Percentiles rank a stretch among this genome's conserved stretches.
Evolutionary conservation across 2,113 vertebrate species (phyloP).

Genomic region (Pseudopipra pipra): DNA sequence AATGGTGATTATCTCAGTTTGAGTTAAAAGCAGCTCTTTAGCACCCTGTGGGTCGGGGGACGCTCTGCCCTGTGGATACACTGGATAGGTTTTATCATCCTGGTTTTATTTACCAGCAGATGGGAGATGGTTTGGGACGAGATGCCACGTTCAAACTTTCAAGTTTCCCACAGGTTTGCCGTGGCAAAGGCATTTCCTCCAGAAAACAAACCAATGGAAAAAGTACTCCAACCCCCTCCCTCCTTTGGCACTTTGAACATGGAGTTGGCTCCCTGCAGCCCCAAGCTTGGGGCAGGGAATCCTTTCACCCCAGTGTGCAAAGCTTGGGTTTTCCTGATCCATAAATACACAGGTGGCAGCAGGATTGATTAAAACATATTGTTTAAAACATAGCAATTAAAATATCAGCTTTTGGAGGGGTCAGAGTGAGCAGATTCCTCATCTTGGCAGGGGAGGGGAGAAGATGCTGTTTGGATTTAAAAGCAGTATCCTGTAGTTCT

Average conservation of each 20-base stretch:
- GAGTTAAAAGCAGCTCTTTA: not conserved
- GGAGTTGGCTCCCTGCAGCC: not conserved
- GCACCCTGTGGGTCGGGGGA: fast-evolving
- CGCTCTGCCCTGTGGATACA: fast-evolving
- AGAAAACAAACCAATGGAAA: not conserved
- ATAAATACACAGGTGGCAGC: not conserved
- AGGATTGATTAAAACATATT: not conserved
- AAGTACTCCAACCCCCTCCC: not conserved
- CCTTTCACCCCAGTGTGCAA: not conserved
- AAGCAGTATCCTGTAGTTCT: not conserved
- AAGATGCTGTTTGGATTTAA: not conserved
- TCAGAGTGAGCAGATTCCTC: not conserved
- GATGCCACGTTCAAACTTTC: not conserved
- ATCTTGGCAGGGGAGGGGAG: not conserved
- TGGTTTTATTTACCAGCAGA: not conserved
- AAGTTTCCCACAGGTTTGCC: not conserved
- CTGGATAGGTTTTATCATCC: not conserved
- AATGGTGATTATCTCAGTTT: not conserved
- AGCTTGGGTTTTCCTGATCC: not conserved
- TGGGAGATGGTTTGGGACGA: not conserved
- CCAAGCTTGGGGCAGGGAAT: not conserved
- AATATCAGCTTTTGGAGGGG: not conserved
- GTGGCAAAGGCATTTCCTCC: not conserved
- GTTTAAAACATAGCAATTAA: not conserved
- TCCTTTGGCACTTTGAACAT: not conserved